A percentile compares a stretch with the other conserved stretches of the same genome.
These are phyloP conservation scores for Adrianichthys oophorus DNA, from an alignment of 2,797 vertebrate genomes.

Conservation along the genomic window DNA sequence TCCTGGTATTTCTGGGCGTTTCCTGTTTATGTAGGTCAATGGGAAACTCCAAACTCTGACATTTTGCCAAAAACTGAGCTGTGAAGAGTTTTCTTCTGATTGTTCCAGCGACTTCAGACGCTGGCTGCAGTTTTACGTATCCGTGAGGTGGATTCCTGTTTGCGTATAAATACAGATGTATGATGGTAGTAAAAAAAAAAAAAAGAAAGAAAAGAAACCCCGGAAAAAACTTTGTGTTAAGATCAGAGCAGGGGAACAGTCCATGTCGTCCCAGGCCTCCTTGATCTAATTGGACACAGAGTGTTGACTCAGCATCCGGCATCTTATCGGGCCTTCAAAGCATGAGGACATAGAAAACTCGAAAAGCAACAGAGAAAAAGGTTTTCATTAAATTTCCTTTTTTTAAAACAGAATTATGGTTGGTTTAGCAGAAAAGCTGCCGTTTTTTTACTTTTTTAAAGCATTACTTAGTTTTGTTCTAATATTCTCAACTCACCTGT, in stretches of 20 bases:
- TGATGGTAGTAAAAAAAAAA: conserved; percentile 4
- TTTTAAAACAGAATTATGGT: too few species aligned
- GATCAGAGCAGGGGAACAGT: conserved; percentile 58
- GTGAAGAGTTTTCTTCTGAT: conserved; percentile 37
- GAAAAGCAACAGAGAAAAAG: conserved; percentile 30
- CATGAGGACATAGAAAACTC: conserved; percentile 47
- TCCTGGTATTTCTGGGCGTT: conserved; percentile 81
- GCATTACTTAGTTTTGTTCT: too few species aligned
- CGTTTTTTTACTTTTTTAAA: too few species aligned
- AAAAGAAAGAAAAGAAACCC: neutral
- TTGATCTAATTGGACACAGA: conserved; percentile 66
- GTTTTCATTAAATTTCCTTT: too few species aligned
- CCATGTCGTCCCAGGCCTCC: conserved; percentile 63
- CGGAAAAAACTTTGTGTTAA: too few species aligned
- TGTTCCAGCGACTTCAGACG: conserved; percentile 32
- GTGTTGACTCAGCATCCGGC: conserved; percentile 59
- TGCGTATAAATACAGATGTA: conserved; percentile 37
- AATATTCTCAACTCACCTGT: too few species aligned
- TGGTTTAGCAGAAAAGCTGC: too few species aligned
- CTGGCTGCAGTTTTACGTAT: conserved; percentile 26
- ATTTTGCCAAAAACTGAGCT: conserved; percentile 26
- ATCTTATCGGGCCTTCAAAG: conserved; percentile 57
- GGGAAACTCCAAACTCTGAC: conserved; percentile 37
- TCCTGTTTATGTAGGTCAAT: conserved; percentile 90
- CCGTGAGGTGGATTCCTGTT: conserved; percentile 24